Base-by-base conservation (phyloP, 2,888 invertebrate species). In the Hypena proboscidalis region DNA sequence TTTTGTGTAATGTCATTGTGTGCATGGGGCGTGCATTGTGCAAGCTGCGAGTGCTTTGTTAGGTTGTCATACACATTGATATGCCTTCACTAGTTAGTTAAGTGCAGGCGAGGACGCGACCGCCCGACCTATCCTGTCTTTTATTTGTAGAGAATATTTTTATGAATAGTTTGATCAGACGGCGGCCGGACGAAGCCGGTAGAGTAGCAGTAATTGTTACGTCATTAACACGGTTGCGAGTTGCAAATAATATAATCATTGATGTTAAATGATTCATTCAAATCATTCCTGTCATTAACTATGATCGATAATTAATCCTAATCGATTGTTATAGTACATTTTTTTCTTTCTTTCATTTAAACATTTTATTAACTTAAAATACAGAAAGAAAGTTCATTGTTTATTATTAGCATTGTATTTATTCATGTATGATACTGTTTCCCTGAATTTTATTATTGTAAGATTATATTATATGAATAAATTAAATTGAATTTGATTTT, bases 361-460 rank as follows among this genome's bases (percentile, higher is more conserved):
- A 75, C 65, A 77, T 74, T 68, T 67, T 79, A 79, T 75, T 78
- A 79, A 77, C 69, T 70, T 77, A 78, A 78, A 77, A 76, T 77
- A 59, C 70, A 61, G 72, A 79, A 76, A 75, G 74, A 69, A 72
- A 76, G 78, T 80, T 83, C 67, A 81, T 83, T 82, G 82, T 85
- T 85, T 84, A 83, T 80, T 81, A 83, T 78, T 88, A 86, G 84
- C 83, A 87, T 84, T 88, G 90, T 90, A 89, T 90, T 90, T 90
- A 90, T 89, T 89, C 85, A 77, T 90, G 90, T 90, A 90, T 89
- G 77, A 90, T 89, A 90, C 83, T 83, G 87, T 90, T 90, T 88
- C 83, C 82, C 85, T 87, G 84, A 90, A 89, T 82, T 89, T 83
- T 87, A 89, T 86, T 83, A 85, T 85, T 83, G 79, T 90, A 89